phyloP scores from a whole-genome alignment of 64 coral and sea anemone species.

The Stichodactyla mertensii region DNA sequence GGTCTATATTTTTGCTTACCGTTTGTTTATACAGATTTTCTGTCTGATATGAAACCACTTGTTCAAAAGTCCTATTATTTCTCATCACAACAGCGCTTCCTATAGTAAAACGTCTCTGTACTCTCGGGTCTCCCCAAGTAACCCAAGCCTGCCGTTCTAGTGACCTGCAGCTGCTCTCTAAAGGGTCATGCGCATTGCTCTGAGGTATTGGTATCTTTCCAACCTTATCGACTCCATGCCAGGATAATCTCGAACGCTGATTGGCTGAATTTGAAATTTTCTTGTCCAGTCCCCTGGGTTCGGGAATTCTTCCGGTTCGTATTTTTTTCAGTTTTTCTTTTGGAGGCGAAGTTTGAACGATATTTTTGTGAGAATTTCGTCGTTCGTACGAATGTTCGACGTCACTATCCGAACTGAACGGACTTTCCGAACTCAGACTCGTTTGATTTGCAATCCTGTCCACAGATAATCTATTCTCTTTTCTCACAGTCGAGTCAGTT shows the following conservation, averaged over 20 bases:
- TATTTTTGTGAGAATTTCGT: background rate
- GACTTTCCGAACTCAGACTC: constrained; percentile 41
- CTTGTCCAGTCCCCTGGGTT: background rate
- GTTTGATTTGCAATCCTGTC: background rate
- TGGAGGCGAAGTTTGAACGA: background rate
- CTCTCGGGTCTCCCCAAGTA: background rate
- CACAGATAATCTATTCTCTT: background rate
- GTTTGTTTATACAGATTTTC: background rate
- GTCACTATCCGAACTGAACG: constrained; percentile 53
- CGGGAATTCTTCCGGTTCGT: background rate
- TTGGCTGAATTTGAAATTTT: background rate
- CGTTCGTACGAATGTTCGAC: constrained; percentile 27
- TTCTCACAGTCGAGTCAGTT: background rate
- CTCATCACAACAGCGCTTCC: background rate
- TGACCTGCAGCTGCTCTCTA: background rate
- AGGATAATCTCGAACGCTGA: background rate
- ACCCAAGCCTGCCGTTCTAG: constrained; percentile 15
- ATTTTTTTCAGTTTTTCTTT: background rate
- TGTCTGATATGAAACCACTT: background rate
- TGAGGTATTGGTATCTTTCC: background rate
- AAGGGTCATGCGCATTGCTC: background rate
- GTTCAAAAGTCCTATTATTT: background rate
- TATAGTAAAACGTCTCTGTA: background rate
- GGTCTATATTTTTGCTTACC: background rate
- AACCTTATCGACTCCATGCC: background rate